Evolutionary conservation across 1,140 invertebrate genomes (phyloP).

Genomic region (Micrasema longulum): DNA sequence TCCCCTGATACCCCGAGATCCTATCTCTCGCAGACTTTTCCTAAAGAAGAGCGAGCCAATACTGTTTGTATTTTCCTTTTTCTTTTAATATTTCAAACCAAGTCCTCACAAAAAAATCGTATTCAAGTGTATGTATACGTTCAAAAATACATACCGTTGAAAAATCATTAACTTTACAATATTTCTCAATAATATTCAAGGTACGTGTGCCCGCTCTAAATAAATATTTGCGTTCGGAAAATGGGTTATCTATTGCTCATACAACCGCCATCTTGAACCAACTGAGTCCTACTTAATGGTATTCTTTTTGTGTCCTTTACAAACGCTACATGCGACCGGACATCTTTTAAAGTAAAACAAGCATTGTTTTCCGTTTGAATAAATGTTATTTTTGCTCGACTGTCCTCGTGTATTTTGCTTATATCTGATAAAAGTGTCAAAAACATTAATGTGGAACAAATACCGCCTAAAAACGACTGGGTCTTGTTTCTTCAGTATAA

Average conservation of each 20-base stretch:
- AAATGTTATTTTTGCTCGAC: constrained; percentile 7
- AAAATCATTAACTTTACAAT: no score
- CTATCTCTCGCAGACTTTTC: constrained; percentile 27
- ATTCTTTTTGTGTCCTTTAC: constrained; percentile 1
- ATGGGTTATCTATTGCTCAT: constrained; percentile 25
- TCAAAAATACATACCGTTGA: no score
- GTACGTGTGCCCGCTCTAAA: neutral
- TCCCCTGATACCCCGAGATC: constrained; percentile 34
- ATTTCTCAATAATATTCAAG: no score
- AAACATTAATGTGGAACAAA: constrained; percentile 10
- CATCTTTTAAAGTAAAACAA: neutral
- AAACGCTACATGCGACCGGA: neutral
- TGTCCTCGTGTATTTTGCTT: neutral
- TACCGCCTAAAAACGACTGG: constrained; percentile 3
- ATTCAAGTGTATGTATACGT: neutral
- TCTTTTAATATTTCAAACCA: constrained; percentile 6
- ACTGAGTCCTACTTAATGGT: neutral
- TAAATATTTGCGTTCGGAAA: constrained; percentile 13
- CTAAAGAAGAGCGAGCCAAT: constrained; percentile 16
- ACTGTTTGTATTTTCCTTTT: constrained; percentile 22
- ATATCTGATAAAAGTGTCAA: neutral
- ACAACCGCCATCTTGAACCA: constrained; percentile 15
- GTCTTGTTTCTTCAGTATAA: constrained; percentile 6
- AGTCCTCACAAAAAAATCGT: neutral
- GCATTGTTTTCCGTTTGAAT: constrained; percentile 16